Conservation (phyloP, 1,140 invertebrate species). For the Nymphalis io region DNA sequence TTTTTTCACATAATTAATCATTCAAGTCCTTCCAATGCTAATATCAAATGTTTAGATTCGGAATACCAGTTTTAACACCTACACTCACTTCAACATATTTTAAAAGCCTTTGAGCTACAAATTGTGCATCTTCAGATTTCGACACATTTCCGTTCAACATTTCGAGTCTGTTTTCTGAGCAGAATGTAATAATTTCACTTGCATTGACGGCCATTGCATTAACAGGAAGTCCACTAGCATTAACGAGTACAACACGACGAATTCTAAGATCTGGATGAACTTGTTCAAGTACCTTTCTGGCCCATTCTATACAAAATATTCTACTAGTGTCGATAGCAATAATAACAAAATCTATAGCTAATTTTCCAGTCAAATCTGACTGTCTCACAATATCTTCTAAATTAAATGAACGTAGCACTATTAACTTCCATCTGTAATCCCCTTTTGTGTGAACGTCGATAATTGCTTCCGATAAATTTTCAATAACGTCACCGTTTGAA, state of each 20-base stretch:
- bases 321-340: constrained; percentile 67
- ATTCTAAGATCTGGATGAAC: constrained; percentile 65
- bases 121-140: constrained; percentile 51
- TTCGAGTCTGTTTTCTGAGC: constrained; percentile 61
- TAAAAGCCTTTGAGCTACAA: constrained; percentile 58
- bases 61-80: constrained; percentile 68
- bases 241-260: constrained; percentile 64
- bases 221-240: constrained; percentile 59
- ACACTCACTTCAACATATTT: constrained; percentile 69
- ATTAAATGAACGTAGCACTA: constrained; percentile 55
- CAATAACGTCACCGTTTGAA: constrained; percentile 58
- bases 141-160: constrained; percentile 67
- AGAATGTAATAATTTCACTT: constrained; percentile 63
- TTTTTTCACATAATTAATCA: constrained; percentile 5
- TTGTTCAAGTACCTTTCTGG: constrained; percentile 55
- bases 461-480: constrained; percentile 62
- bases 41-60: constrained; percentile 64
- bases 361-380: constrained; percentile 59
- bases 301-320: constrained; percentile 69
- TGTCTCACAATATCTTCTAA: constrained; percentile 62
- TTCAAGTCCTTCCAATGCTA: background rate
- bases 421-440: constrained; percentile 62
- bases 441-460: constrained; percentile 60
- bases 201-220: constrained; percentile 64
- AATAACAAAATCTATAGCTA: constrained; percentile 68